phyloP scores from a whole-genome alignment of 2,797 vertebrate genomes.

The Stomatorhinus walkeri region DNA sequence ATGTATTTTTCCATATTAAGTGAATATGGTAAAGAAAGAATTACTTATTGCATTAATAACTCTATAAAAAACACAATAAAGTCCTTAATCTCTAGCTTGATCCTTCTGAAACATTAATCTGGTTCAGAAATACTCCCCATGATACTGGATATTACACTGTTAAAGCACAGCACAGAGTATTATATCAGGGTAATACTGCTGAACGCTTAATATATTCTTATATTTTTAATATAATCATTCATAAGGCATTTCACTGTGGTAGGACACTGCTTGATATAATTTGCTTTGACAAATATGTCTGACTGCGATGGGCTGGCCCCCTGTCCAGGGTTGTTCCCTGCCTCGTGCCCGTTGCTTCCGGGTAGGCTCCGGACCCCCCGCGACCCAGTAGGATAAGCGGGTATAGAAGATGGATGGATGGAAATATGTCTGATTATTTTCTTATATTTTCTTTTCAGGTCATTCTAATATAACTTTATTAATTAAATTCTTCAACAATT shows the following conservation, averaged over 20 bases:
- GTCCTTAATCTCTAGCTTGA: neutral
- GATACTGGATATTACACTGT: neutral
- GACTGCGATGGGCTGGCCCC: too few relatives aligned
- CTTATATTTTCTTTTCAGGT: neutral
- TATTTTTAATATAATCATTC: neutral
- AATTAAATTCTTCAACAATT: neutral
- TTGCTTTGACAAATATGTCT: neutral
- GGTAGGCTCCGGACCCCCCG: too few relatives aligned
- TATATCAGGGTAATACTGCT: neutral
- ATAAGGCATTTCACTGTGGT: neutral
- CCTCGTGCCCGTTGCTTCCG: too few relatives aligned
- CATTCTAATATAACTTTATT: neutral
- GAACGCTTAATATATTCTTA: neutral
- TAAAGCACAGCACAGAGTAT: neutral
- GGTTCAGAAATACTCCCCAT: neutral
- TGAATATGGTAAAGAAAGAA: neutral
- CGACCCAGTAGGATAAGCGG: too few relatives aligned
- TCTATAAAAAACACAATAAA: slow-evolving; percentile 6
- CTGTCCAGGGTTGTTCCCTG: too few relatives aligned
- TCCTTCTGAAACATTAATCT: slow-evolving; percentile 9
- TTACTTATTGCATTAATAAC: neutral
- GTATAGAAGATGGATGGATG: too few relatives aligned
- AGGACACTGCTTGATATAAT: neutral
- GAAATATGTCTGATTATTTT: neutral
- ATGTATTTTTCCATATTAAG: slow-evolving; percentile 6